Conservation (phyloP, 2,888 invertebrate species). For the Lepidocyrtoides sp. region DNA sequence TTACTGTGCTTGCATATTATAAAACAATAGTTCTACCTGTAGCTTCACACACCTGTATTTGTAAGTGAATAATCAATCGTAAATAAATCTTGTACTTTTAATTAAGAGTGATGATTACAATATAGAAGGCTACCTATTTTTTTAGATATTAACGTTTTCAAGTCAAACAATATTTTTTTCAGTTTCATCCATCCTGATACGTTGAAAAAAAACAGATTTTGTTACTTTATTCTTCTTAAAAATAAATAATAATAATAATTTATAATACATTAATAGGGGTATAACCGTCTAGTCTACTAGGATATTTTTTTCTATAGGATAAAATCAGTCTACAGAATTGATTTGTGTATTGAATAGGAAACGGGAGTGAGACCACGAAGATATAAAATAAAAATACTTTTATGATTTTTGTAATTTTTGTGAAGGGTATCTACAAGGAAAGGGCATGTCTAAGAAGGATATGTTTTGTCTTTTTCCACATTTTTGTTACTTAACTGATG, state of each 20-base stretch:
- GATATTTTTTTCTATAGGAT: neutral
- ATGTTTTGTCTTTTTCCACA: neutral
- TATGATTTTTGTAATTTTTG: neutral
- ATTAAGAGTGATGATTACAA: too few relatives aligned
- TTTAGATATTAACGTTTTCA: too few relatives aligned
- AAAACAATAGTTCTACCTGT: too few relatives aligned
- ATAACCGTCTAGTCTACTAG: neutral
- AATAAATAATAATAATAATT: neutral
- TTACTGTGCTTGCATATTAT: too few relatives aligned
- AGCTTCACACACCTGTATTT: too few relatives aligned
- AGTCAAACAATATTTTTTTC: neutral
- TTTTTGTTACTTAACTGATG: neutral
- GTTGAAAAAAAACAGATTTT: conserved; percentile 13
- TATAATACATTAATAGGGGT: neutral
- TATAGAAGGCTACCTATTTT: too few relatives aligned
- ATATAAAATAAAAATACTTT: conserved; percentile 23
- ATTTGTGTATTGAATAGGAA: neutral
- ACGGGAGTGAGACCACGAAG: conserved; percentile 14
- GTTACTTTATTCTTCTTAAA: conserved; percentile 7
- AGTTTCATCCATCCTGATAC: neutral
- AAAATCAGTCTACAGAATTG: conserved; percentile 13
- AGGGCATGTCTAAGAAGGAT: neutral
- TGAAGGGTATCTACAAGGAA: neutral
- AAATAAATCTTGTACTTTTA: too few relatives aligned
- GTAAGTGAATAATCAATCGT: too few relatives aligned